These are phyloP conservation scores for Conus betulinus DNA, from an alignment of 1,140 invertebrate genomes.

Conservation along the genomic window DNA sequence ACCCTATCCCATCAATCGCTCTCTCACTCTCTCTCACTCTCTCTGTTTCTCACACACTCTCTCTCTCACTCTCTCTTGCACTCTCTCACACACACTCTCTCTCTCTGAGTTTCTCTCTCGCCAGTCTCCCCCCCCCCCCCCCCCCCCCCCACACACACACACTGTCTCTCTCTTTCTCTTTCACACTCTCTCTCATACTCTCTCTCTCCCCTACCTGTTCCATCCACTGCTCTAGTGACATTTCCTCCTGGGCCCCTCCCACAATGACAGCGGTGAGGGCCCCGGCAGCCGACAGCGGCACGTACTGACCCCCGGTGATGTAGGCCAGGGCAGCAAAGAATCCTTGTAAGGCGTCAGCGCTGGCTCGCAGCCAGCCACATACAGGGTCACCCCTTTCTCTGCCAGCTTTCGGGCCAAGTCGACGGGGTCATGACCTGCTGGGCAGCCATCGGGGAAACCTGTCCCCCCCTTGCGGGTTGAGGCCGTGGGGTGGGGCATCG, in stretches of 20 bases:
- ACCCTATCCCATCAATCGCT: no score
- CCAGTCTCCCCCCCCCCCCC: no score
- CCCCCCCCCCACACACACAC: no score
- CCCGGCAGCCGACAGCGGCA: slow-evolving; percentile 60
- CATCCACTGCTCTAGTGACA: slow-evolving; percentile 67
- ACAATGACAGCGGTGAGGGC: slow-evolving; percentile 62
- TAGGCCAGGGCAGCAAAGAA: slow-evolving; percentile 68
- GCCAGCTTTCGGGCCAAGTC: slow-evolving; percentile 56
- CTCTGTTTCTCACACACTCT: no score
- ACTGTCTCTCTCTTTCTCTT: no score
- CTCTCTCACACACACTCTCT: no score
- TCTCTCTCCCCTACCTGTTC: slow-evolving; percentile 47
- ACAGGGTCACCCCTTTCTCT: slow-evolving; percentile 66
- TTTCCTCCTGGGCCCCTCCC: slow-evolving; percentile 68
- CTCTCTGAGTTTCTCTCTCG: no score
- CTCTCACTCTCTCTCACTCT: no score
- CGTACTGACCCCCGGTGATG: slow-evolving; percentile 70
- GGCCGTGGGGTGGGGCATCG: slow-evolving; percentile 70
- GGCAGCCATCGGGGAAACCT: slow-evolving; percentile 58
- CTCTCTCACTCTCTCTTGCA: no score
- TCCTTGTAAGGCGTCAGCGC: slow-evolving; percentile 64
- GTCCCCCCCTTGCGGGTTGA: slow-evolving; percentile 45
- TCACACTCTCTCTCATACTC: no score
- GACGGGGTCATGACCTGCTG: slow-evolving; percentile 64
- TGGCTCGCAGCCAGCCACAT: slow-evolving; percentile 68